phyloP scores from a whole-genome alignment of 2,888 invertebrate genomes.

The Trachelus stipa region DNA sequence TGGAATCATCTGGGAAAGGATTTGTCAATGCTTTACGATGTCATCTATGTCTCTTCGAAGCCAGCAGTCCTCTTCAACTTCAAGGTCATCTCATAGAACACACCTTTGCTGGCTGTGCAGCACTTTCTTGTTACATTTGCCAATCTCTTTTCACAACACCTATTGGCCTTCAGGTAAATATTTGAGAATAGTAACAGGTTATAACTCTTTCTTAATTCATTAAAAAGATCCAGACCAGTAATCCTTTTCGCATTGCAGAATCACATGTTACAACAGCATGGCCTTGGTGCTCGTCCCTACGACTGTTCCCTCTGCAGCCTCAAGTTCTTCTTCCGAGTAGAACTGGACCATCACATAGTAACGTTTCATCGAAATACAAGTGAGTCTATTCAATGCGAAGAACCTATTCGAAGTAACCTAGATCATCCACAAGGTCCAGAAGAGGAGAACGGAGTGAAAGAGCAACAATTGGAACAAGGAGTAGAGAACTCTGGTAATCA shows the following conservation, averaged over 20 bases:
- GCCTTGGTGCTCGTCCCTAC: slow-evolving; percentile 83
- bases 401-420: slow-evolving; percentile 1
- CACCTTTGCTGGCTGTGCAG: slow-evolving; percentile 87
- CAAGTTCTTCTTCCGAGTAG: slow-evolving; percentile 91
- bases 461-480: too few relatives aligned
- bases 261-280: slow-evolving; percentile 84
- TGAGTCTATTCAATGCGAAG: slow-evolving; percentile 22
- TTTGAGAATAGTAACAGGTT: too few relatives aligned
- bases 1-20: slow-evolving; percentile 44
- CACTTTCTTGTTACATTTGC: slow-evolving; percentile 89
- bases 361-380: slow-evolving; percentile 42
- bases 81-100: slow-evolving; percentile 93
- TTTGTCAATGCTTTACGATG: slow-evolving; percentile 68
- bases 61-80: slow-evolving; percentile 83
- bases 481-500: not conserved
- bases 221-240: not conserved
- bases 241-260: slow-evolving; percentile 68
- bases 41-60: slow-evolving; percentile 81
- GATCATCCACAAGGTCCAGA: not conserved
- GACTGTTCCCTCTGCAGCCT: slow-evolving; percentile 86
- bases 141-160: slow-evolving; percentile 89
- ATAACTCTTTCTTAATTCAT: not conserved
- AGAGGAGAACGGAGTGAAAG: not conserved
- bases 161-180: slow-evolving; percentile 71
- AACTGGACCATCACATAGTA: slow-evolving; percentile 84